Base-by-base conservation (phyloP, 2,888 invertebrate species). In the Ptilodon capucinus region DNA sequence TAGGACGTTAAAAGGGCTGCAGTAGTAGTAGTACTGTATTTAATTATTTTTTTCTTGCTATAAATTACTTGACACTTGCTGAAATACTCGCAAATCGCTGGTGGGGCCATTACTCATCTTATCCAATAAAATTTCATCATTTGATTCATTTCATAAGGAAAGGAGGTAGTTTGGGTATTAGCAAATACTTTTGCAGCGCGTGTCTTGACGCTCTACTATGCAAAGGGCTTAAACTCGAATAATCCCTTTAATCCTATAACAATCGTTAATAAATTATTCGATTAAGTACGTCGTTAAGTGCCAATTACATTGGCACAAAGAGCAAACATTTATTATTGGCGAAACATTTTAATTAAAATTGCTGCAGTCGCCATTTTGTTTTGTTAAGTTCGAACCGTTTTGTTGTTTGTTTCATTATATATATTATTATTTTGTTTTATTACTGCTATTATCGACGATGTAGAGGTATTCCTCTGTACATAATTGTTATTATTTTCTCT, bases 251-350 rank as follows among this genome's bases (percentile, higher is more conserved):
- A 21, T 21, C 38, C 38, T n/a, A 4, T 2, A n/a, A 7, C 40
- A 38, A 17, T 38, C 21, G 13, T 42, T 46, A 60, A 65, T 49
- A 65, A 66, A 66, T 66, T 57, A 58, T 42, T 16, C 42, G 63
- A 63, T 66, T 68, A 63, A n/a, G n/a, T 50, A 55, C 48, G 57
- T 66, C 57, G 66, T 68, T 57, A 60, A 66, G 55, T 63, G 53
- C 54, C 56, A 63, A 65, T 66, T 60, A 66, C n/a, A n/a, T 38
- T 46, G 42, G 44, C 40, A 48, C 51, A 68, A 68, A 57, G 54
- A 51, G 41, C 48, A 43, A 42, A 51, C 46, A 56, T 68, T 60
- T 51, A 51, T 60, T 68, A 51, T 55, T 51, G 52, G 52, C 49
- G 57, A 48, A 51, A 51, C 45, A 55, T 53, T 68, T 68, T 54